Conservation (phyloP, 1,140 invertebrate species). For the Pentalonia nigronervosa region DNA sequence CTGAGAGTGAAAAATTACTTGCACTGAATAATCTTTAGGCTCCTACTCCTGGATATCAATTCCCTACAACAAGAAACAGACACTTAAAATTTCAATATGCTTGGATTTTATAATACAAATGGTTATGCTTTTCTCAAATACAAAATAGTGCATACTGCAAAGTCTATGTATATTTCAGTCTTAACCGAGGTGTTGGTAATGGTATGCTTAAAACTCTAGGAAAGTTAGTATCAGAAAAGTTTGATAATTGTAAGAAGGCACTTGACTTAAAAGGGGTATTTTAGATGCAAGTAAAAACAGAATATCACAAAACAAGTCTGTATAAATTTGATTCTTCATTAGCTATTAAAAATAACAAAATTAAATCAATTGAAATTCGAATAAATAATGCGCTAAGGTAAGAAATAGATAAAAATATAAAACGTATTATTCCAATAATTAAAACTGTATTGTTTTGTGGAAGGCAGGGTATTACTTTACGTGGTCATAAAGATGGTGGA, state of each 20-base stretch:
- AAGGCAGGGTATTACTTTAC: slow-evolving; percentile 58
- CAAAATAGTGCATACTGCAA: neutral
- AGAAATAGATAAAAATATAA: slow-evolving; percentile 1
- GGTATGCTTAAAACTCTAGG: neutral
- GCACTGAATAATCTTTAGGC: neutral
- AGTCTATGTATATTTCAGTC: neutral
- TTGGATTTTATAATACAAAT: neutral
- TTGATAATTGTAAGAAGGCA: neutral
- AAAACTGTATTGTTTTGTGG: slow-evolving; percentile 60
- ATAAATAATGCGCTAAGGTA: neutral
- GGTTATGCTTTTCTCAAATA: neutral
- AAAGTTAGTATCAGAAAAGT: neutral
- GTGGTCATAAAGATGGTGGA: slow-evolving; percentile 57
- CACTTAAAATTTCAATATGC: neutral
- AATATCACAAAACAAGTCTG: neutral
- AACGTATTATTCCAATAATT: slow-evolving; percentile 48
- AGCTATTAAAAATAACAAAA: neutral
- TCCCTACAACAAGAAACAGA: neutral
- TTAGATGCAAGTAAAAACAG: neutral
- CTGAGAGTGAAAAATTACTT: neutral
- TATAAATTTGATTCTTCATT: neutral
- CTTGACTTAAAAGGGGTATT: neutral
- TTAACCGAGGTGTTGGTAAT: neutral
- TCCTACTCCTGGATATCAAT: neutral
- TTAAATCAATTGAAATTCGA: neutral